A percentile compares a stretch with the other conserved stretches of the same genome.
Conservation (phyloP, 2,888 invertebrate genomes). For the Acanthosoma haemorrhoidale region DNA sequence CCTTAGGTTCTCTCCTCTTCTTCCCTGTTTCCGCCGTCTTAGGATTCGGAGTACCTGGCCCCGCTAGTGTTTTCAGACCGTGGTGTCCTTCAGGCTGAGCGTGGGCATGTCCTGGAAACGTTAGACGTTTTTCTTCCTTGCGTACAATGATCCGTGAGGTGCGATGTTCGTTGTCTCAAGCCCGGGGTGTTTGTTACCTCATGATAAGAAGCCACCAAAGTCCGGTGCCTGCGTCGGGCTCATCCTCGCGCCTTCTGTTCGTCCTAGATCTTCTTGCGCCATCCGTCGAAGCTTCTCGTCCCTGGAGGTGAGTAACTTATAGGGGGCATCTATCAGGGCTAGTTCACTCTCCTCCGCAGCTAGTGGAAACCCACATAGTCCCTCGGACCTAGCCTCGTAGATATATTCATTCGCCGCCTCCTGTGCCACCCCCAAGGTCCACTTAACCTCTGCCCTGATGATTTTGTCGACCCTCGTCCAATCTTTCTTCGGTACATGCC, state of each 20-base stretch:
- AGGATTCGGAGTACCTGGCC: not conserved
- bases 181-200: not conserved
- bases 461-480: slow-evolving; percentile 18
- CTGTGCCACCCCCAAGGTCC: slow-evolving; percentile 6
- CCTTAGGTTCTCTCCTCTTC: slow-evolving; percentile 10
- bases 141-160: not conserved
- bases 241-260: not conserved
- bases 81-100: not conserved
- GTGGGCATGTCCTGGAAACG: not conserved
- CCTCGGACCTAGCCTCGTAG: slow-evolving; percentile 11
- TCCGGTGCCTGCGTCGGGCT: not conserved
- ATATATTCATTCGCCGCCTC: slow-evolving; percentile 26
- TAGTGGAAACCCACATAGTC: not conserved
- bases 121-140: not conserved
- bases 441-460: slow-evolving; percentile 20
- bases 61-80: not conserved
- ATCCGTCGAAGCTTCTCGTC: too few species aligned
- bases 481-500: not conserved
- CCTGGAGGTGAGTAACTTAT: slow-evolving; percentile 26
- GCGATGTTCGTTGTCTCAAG: not conserved
- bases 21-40: not conserved
- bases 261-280: not conserved
- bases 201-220: not conserved
- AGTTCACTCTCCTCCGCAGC: too few species aligned
- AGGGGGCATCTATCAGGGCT: slow-evolving; percentile 10